A percentile compares a stretch with the other conserved stretches of the same genome.
Conservation (phyloP, 2,888 invertebrate species). For the Synanthedon myopaeformis region DNA sequence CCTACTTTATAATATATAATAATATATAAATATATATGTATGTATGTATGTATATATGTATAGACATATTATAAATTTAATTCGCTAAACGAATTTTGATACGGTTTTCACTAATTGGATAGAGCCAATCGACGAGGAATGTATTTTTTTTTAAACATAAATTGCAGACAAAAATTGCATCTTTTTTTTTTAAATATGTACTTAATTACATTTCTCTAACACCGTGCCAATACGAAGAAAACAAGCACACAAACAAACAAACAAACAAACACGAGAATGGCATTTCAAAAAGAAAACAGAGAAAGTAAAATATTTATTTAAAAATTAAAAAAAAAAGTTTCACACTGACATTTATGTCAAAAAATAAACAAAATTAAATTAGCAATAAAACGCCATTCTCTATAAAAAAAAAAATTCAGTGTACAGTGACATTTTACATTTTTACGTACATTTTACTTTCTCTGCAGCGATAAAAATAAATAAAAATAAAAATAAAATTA, state of each 20-base stretch:
- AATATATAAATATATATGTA: no score
- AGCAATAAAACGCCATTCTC: slow-evolving; percentile 38
- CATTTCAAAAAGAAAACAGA: slow-evolving; percentile 36
- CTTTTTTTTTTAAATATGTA: no score
- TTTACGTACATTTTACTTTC: slow-evolving; percentile 63
- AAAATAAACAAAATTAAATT: background rate
- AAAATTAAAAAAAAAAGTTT: background rate
- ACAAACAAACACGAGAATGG: slow-evolving; percentile 24
- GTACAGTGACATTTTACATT: slow-evolving; percentile 5
- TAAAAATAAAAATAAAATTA: slow-evolving; percentile 12
- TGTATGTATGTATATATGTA: no score
- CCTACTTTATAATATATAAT: no score
- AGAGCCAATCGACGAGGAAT: no score
- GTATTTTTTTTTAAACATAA: no score
- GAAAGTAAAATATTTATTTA: slow-evolving; percentile 39
- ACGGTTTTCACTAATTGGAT: no score
- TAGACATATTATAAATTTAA: no score
- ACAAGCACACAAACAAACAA: background rate
- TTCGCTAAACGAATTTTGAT: no score
- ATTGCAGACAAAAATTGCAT: no score
- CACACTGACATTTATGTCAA: background rate
- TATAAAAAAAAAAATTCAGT: slow-evolving; percentile 8
- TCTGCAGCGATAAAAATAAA: slow-evolving; percentile 48
- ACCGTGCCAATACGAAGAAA: background rate
- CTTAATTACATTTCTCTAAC: background rate